Conservation (phyloP, 2,113 vertebrate genomes). For the Synodontis membranacea region DNA sequence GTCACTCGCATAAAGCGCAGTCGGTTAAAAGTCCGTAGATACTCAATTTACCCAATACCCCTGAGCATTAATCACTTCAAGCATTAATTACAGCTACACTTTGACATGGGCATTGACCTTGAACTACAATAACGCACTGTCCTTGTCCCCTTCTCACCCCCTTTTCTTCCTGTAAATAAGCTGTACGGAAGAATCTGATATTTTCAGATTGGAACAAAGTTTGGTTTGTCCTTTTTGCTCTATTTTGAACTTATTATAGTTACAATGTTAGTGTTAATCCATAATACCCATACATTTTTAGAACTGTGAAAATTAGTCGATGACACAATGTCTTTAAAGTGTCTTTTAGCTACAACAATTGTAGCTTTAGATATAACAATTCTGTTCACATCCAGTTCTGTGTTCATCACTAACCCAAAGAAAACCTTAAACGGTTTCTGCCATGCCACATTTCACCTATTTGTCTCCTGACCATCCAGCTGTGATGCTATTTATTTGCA, state of each 20-base stretch:
- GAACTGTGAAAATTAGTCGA: background rate
- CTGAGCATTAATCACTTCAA: constrained; percentile 31
- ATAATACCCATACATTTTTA: background rate
- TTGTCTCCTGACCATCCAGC: constrained; percentile 66
- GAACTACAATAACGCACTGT: constrained; percentile 32
- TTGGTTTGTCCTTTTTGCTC: background rate
- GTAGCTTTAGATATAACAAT: no score
- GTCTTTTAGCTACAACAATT: no score
- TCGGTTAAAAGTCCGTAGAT: background rate
- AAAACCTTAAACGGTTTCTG: constrained; percentile 64
- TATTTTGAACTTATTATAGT: background rate
- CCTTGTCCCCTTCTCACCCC: constrained; percentile 2
- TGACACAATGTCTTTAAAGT: background rate
- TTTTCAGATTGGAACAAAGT: constrained; percentile 4
- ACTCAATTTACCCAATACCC: constrained; percentile 20
- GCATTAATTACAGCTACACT: constrained; percentile 38
- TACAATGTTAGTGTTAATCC: no score
- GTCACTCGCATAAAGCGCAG: background rate
- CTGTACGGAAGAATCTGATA: background rate
- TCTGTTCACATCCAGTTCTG: constrained; percentile 2
- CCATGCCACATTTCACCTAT: constrained; percentile 66
- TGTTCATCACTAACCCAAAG: constrained; percentile 42
- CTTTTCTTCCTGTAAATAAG: constrained; percentile 4
- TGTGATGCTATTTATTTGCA: constrained; percentile 69
- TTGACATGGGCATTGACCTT: constrained; percentile 43